phyloP scores from a whole-genome alignment of 2,888 invertebrate genomes.

The Synanthedon andrenaeformis region DNA sequence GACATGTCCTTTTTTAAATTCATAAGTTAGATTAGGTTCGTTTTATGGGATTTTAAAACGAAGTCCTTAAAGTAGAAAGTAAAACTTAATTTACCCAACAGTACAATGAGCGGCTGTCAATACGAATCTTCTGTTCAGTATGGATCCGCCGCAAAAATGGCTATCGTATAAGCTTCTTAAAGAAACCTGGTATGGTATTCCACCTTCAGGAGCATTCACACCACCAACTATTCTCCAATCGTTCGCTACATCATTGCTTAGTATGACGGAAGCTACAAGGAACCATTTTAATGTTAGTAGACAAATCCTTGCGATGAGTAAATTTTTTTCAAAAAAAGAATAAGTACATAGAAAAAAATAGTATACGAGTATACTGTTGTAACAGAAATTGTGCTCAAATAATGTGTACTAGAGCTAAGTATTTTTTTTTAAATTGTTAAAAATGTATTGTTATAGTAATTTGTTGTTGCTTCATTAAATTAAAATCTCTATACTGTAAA shows the following conservation, averaged over 20 bases:
- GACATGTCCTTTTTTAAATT: too few species aligned
- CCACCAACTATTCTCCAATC: conserved; percentile 49
- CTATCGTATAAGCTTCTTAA: conserved; percentile 29
- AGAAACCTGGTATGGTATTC: conserved; percentile 61
- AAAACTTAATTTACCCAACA: conserved; percentile 25
- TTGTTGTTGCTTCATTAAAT: too few species aligned
- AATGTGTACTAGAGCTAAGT: too few species aligned
- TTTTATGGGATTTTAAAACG: too few species aligned
- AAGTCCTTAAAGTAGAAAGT: too few species aligned
- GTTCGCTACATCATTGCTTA: background rate
- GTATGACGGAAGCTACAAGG: background rate
- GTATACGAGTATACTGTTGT: too few species aligned
- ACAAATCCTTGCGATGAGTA: background rate
- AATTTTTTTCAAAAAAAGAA: background rate
- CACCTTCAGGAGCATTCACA: conserved; percentile 43
- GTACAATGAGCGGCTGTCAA: conserved; percentile 65
- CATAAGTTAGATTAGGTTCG: too few species aligned
- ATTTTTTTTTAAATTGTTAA: too few species aligned
- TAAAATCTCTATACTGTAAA: too few species aligned
- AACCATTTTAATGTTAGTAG: background rate
- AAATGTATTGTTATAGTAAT: too few species aligned
- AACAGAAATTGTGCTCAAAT: too few species aligned
- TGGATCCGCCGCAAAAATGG: conserved; percentile 49
- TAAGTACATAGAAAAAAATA: too few species aligned
- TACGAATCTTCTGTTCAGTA: conserved; percentile 50